Evolutionary conservation across 2,113 vertebrate genomes (phyloP), one percentile per base, ranked within the genome.

Genomic region (Rhinogobius similis): DNA sequence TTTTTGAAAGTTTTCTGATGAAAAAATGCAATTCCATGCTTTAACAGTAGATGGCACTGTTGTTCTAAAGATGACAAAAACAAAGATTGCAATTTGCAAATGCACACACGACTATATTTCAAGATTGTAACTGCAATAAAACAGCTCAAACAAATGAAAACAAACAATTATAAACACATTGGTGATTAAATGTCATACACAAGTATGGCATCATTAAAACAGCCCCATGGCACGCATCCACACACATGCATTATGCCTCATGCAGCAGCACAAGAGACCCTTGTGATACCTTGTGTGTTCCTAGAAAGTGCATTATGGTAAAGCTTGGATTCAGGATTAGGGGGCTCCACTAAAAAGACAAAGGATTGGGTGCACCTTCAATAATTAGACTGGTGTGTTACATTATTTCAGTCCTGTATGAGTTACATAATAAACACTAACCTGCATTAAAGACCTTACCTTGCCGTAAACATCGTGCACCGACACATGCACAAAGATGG

Each of bases 241-340:
- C 38, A 50, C 46, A 80, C 90, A 87, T 90, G 92, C 93, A 89
- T 75, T 69, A 53, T 20, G 79, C 84, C 72, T 77, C 87, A 88
- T 90, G 87, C 94, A 95, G 94, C 94, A 90, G 83, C 72, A 93
- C 76, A 91, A n/a, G 90, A 85, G 56, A 89, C 46, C 69, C 71
- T 72, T 67, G 10, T 38, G n/a, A 94, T 98, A 98, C 97, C 96
- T 99, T 98, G 82, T 96, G 95, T 87, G 97, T 94, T 93, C 97
- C 96, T 94, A 98, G 95, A 95, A 98, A 96, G 94, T 98, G 97
- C 94, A 98, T 95, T 90, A 99, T 98, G 90, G 96, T 98, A 90
- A 96, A 98, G 95, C 96, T 98, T 94, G 98, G 96, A 86, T 98
- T 99, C 95, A 98, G 95, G 91, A 99, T 95, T 96, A 99, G 94